A percentile compares a stretch with the other conserved stretches of the same genome.
Conservation (phyloP, 37 sponge, comb jelly and placozoan species). For the Cladorhizidae sp. region DNA sequence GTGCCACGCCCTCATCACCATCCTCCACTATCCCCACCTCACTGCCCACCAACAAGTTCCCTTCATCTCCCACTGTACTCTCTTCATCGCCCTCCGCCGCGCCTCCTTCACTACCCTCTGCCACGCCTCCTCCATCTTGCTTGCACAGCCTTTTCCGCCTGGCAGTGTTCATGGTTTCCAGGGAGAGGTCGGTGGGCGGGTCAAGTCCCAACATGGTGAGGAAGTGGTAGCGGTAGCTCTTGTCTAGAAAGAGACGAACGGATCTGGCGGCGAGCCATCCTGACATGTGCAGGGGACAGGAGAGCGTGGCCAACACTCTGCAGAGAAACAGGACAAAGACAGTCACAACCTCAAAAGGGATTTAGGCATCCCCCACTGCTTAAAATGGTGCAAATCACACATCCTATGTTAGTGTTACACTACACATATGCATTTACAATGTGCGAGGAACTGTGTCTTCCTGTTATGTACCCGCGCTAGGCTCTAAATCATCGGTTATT, state of each 20-base stretch:
- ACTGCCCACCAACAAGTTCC: background rate
- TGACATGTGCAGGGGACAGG: slow-evolving; percentile 57
- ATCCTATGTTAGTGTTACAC: too few species aligned
- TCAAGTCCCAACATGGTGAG: slow-evolving; percentile 76
- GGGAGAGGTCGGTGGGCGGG: slow-evolving; percentile 43
- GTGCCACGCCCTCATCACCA: background rate
- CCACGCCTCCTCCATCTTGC: background rate
- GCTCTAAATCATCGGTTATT: too few species aligned
- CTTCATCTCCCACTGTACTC: background rate
- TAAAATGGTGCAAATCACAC: too few species aligned
- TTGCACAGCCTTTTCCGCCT: background rate
- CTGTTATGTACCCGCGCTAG: too few species aligned
- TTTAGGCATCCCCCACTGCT: too few species aligned
- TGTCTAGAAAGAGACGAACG: slow-evolving; percentile 71
- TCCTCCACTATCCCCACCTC: background rate
- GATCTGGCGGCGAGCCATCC: slow-evolving; percentile 80
- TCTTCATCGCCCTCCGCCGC: background rate
- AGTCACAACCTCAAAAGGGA: too few species aligned
- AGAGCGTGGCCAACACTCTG: too few species aligned
- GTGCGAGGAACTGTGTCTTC: too few species aligned
- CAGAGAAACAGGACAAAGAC: too few species aligned
- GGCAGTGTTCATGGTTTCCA: background rate
- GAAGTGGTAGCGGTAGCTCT: slow-evolving; percentile 74
- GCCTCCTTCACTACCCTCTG: background rate
- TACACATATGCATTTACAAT: too few species aligned